Evolutionary conservation across 1,140 invertebrate genomes (phyloP), one percentile per base, ranked within the genome.

Genomic region (Arctopsyche grandis): DNA sequence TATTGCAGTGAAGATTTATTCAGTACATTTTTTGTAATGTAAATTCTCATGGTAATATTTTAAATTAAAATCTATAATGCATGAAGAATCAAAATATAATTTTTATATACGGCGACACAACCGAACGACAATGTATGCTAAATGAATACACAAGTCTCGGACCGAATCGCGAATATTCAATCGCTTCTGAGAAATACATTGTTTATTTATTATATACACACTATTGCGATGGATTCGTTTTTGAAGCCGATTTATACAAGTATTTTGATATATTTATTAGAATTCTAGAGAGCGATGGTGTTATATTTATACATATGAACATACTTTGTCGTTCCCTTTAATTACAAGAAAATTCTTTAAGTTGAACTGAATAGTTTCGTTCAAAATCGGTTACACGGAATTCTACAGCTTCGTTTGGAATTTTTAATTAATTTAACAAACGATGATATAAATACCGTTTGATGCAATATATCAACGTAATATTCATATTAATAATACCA

Each of bases 1-100:
- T 82, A 80, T 80, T 80, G 81, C 79, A 79, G 38, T 56, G 79
- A 78, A 78, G 81, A 82, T 82, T 82, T 80, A 80, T 82, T 82
- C 81, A 82, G 81, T 76, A 80, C 77, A 79, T 76, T 79, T 81
- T 80, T 78, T 82, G 73, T 70, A 56, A 80, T 82, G 81, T 78
- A 82, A 82, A 82, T 82, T 82, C 60, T 79, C 52, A 75, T 74
- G 70, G 77, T 66, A 78, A 81, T 76, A 73, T 78, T 78, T 77
- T 80, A 77, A 80, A 80, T 80, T 80, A 76, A 78, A 82, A 80
- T 82, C 77, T 78, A 76, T 82, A 82, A 82, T 82, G 75, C 78
- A 79, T 79, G 80, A 81, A 81, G 70, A 78, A 81, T 78, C 75
- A 77, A 77, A 77, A 80, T 77, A 73, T 77, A 80, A 79, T 79